Conservation (phyloP, 1,140 invertebrate genomes). For the Panulirus ornatus region DNA sequence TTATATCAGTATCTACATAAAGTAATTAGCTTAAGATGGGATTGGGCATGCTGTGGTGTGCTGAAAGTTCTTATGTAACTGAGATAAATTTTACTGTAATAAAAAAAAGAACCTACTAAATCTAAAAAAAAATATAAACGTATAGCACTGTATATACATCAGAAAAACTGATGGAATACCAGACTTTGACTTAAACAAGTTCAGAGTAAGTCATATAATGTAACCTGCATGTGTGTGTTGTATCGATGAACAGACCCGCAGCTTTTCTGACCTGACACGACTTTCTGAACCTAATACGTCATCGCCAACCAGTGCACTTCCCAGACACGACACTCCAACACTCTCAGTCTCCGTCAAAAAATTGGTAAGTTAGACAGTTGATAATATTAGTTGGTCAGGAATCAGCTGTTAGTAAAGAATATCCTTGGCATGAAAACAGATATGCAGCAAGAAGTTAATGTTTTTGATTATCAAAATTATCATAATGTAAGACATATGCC, state of each 20-base stretch:
- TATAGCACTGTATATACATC: no score
- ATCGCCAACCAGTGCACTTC: background rate
- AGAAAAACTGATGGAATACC: no score
- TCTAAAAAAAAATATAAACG: no score
- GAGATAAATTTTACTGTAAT: no score
- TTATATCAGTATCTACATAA: no score
- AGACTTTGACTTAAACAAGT: no score
- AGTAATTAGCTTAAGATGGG: no score
- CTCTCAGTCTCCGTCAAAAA: constrained; percentile 56
- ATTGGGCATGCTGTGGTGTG: no score
- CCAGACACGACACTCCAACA: constrained; percentile 11
- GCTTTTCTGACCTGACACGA: constrained; percentile 66
- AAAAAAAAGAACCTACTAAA: no score
- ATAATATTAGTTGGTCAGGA: background rate
- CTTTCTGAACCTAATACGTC: constrained; percentile 35
- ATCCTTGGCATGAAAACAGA: background rate
- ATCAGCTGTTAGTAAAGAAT: background rate
- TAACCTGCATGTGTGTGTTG: constrained; percentile 51
- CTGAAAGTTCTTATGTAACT: no score
- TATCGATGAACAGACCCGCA: constrained; percentile 56
- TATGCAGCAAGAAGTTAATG: background rate
- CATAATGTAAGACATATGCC: no score
- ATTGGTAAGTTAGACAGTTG: constrained; percentile 54
- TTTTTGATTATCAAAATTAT: no score
- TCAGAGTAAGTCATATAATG: background rate